These are phyloP conservation scores for Nesometra sesokonis DNA, from an alignment of 35 echinoderm and acorn worm genomes.

Conservation along the genomic window DNA sequence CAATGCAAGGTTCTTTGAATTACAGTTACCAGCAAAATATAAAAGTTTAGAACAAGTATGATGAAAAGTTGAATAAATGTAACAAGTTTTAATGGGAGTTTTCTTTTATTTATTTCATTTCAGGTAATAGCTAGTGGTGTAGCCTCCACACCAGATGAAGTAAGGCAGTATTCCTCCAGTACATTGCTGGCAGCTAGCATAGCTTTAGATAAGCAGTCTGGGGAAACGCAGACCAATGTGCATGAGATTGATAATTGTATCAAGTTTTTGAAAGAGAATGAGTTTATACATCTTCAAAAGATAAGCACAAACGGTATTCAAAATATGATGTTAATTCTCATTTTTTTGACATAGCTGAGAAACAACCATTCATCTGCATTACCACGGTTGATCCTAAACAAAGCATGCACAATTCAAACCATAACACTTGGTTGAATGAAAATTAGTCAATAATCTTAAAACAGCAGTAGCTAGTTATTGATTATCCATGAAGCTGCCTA, in stretches of 20 bases:
- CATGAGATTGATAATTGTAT: slow-evolving; percentile 59
- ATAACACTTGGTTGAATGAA: too few species aligned
- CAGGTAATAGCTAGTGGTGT: slow-evolving; percentile 96
- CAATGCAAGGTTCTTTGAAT: too few species aligned
- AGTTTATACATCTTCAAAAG: slow-evolving; percentile 81
- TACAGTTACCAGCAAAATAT: too few species aligned
- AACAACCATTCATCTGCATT: too few species aligned
- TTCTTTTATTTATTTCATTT: neutral
- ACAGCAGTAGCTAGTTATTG: too few species aligned
- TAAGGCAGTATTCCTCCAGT: slow-evolving; percentile 51
- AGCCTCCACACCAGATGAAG: slow-evolving; percentile 66
- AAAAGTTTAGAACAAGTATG: too few species aligned
- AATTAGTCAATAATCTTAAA: too few species aligned
- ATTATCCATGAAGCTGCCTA: too few species aligned
- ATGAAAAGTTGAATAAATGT: too few species aligned
- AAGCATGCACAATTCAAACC: too few species aligned
- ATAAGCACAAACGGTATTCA: slow-evolving; percentile 16
- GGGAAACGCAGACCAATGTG: neutral
- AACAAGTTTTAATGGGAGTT: neutral
- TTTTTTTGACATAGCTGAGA: too few species aligned
- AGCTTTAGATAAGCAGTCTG: neutral
- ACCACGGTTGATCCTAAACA: too few species aligned
- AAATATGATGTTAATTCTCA: neutral
- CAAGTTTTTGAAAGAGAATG: slow-evolving; percentile 67
- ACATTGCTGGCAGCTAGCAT: slow-evolving; percentile 87